Evolutionary conservation across 2,888 invertebrate species (phyloP), one percentile per base, ranked within the genome.

Genomic region (Drosophila prostipennis): DNA sequence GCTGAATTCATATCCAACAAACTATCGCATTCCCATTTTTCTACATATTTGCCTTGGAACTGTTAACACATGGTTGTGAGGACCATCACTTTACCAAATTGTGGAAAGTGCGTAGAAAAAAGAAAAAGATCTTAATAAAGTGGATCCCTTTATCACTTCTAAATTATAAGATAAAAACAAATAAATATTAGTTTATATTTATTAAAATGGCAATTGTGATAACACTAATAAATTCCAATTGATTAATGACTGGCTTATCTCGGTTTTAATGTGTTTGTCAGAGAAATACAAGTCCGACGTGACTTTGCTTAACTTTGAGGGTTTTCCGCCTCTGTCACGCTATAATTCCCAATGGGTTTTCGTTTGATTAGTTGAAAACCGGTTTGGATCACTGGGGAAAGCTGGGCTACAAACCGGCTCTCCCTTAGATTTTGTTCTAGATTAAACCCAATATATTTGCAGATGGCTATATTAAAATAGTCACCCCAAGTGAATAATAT

Each of bases 341-440:
- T 48, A 34, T 32, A 48, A 34, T 48, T 48, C 32, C 48, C 48
- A 48, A 48, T 34, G 16, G 34, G 16, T 48, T 48, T 7, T 48
- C 1, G 32, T 16, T 10, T 7, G 13, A 45, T 29, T 26, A 13
- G 10, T 8, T 48, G 2, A 16, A 48, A 48, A 34, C 48, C 6
- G 34, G 48, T 34, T 48, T 19, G 8, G 26, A 29, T 14, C 45
- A 26, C n/a, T 45, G 7, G 7, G n/a, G n/a, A n/a, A 26, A 45
- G 14, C 13, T 45, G 14, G n/a, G 8, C n/a, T 45, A 14, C 26
- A 26, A 26, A 26, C 26, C 26, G 26, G 26, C 26, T 26, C 26
- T 26, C 5, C 26, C 26, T 26, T 26, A 26, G 39, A 14, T 14
- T 14, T 39, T 14, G 7, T 8, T 14, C 7, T 14, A 8, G 14